Evolutionary conservation across 2,888 invertebrate genomes (phyloP).

Genomic region (Eretmocerus hayati): DNA sequence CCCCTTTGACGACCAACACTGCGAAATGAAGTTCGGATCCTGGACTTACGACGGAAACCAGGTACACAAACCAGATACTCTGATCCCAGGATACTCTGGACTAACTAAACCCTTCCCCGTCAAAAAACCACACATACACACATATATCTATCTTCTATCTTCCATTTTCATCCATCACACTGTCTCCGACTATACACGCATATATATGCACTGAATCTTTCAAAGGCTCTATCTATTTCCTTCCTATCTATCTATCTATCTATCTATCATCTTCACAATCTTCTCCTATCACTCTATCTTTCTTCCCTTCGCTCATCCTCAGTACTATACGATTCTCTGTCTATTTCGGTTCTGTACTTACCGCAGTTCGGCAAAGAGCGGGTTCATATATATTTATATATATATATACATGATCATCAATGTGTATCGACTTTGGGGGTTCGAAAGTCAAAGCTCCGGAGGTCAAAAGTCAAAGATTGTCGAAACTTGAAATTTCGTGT

Average conservation of each 20-base stretch:
- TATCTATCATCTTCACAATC: constrained; percentile 4
- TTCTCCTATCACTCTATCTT: constrained; percentile 5
- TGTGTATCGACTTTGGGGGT: no score
- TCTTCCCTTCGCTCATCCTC: constrained; percentile 8
- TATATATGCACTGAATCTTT: constrained; percentile 16
- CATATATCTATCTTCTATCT: constrained; percentile 6
- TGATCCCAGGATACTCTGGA: constrained; percentile 21
- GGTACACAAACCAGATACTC: constrained; percentile 53
- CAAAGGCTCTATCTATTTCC: constrained; percentile 22
- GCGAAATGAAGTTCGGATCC: constrained; percentile 99
- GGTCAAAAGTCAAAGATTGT: no score
- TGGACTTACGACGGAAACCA: constrained; percentile 99
- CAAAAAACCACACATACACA: constrained; percentile 33
- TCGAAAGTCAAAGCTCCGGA: no score
- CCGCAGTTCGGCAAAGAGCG: no score
- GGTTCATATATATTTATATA: no score
- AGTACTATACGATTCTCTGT: no score
- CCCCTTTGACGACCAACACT: constrained; percentile 99
- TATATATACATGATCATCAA: no score
- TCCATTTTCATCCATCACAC: constrained; percentile 22
- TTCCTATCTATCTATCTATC: constrained; percentile 17
- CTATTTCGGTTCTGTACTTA: no score
- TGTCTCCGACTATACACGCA: constrained; percentile 16
- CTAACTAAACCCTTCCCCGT: constrained; percentile 27
- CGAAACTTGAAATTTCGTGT: no score